Percentiles rank a stretch among this genome's conserved stretches.
Conservation (phyloP, 2,113 vertebrate species). For the Grallaria varia region DNA sequence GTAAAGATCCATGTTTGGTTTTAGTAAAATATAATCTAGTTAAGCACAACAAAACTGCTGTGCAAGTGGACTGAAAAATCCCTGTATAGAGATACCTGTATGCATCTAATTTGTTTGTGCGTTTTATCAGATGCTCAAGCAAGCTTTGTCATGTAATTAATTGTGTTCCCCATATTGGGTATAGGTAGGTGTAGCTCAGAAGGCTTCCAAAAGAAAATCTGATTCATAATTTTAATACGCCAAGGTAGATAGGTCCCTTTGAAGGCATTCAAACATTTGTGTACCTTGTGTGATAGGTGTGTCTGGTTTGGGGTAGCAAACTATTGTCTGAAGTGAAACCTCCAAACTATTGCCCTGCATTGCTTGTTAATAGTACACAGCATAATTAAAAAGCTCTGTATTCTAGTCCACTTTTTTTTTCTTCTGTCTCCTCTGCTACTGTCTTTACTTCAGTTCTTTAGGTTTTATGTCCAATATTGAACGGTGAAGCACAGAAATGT, state of each 20-base stretch:
- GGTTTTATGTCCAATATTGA: neutral
- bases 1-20: neutral
- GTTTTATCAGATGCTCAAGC: neutral
- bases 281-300: neutral
- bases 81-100: neutral
- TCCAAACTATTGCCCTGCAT: neutral
- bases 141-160: neutral
- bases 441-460: neutral
- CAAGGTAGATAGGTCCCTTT: neutral
- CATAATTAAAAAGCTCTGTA: neutral
- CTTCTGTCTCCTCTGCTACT: neutral
- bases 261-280: neutral
- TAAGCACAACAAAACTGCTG: neutral
- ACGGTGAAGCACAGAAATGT: neutral
- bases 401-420: neutral
- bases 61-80: neutral
- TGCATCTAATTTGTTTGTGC: neutral
- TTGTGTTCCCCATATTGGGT: neutral
- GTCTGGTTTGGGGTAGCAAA: neutral
- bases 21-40: neutral
- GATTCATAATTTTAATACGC: neutral
- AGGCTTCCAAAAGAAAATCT: neutral
- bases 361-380: neutral
- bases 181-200: neutral
- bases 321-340: neutral